Evolutionary conservation across 2,888 invertebrate genomes (phyloP).

Genomic region (Drosophila hawaiiensis): DNA sequence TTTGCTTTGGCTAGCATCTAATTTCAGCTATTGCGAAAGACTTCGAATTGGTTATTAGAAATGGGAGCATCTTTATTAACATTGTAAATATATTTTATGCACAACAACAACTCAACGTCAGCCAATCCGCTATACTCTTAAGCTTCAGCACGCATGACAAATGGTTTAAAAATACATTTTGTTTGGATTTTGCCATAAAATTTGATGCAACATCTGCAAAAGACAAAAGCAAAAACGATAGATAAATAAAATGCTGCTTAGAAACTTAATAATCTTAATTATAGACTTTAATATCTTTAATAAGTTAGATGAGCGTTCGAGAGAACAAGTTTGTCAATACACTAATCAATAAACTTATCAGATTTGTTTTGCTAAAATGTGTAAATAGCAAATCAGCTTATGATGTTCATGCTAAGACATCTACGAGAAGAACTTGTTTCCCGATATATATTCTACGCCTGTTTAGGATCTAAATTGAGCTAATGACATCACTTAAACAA

Average conservation of each 20-base stretch:
- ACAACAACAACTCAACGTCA: conserved; percentile 38
- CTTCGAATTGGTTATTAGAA: conserved; percentile 30
- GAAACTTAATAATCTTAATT: conserved; percentile 52
- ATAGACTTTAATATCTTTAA: conserved; percentile 43
- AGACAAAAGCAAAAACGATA: conserved; percentile 6
- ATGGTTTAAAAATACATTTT: conserved; percentile 7
- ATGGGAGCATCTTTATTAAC: conserved; percentile 40
- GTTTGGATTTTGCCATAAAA: conserved; percentile 10
- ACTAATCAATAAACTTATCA: conserved; percentile 29
- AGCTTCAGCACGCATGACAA: conserved; percentile 35
- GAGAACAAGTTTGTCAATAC: conserved; percentile 60
- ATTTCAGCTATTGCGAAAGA: conserved; percentile 16
- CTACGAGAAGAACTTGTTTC: conserved; percentile 44
- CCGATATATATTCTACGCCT: conserved; percentile 20
- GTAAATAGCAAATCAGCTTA: conserved; percentile 20
- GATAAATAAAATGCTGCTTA: conserved; percentile 27
- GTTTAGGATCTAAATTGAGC: conserved; percentile 64
- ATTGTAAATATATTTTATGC: conserved; percentile 11
- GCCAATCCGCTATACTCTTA: conserved; percentile 9
- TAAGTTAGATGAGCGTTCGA: conserved; percentile 12
- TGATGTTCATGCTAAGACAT: conserved; percentile 45
- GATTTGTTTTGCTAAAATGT: conserved; percentile 29
- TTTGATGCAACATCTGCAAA: conserved; percentile 20
- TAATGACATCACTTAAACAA: conserved; percentile 59
- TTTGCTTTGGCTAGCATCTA: conserved; percentile 44